Evolutionary conservation across 1,140 invertebrate genomes (phyloP).

Genomic region (Polypedilum pembai): DNA sequence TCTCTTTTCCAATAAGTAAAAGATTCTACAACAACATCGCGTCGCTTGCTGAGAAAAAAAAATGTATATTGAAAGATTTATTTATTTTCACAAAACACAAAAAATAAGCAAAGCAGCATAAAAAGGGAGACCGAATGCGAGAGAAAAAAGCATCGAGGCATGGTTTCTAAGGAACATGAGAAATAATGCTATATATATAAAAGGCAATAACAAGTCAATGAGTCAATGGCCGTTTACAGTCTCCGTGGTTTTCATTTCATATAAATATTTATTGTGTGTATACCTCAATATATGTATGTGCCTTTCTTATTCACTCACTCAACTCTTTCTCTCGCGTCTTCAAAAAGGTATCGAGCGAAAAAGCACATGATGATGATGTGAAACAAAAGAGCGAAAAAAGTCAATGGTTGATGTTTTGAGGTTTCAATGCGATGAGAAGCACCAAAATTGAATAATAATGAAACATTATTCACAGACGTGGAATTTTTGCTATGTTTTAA

Average conservation of each 20-base stretch:
- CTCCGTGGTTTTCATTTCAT: conserved; percentile 22
- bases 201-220: conserved; percentile 5
- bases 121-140: background rate
- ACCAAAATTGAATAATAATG: too few relatives aligned
- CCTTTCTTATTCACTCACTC: conserved; percentile 10
- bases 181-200: conserved; percentile 12
- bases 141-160: background rate
- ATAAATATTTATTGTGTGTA: conserved; percentile 20
- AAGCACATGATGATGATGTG: conserved; percentile 1
- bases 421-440: background rate
- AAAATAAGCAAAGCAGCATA: background rate
- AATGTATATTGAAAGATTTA: conserved; percentile 18
- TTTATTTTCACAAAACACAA: conserved; percentile 10
- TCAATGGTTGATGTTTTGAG: background rate
- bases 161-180: conserved; percentile 5
- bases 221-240: conserved; percentile 25
- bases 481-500: background rate
- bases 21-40: background rate
- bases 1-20: background rate
- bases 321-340: background rate
- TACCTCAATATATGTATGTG: background rate
- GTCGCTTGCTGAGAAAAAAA: background rate
- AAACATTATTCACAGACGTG: background rate
- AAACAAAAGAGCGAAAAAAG: conserved; percentile 6
- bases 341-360: background rate